Evolutionary conservation across 2,797 vertebrate genomes (phyloP).

Genomic region (Diceros bicornis): DNA sequence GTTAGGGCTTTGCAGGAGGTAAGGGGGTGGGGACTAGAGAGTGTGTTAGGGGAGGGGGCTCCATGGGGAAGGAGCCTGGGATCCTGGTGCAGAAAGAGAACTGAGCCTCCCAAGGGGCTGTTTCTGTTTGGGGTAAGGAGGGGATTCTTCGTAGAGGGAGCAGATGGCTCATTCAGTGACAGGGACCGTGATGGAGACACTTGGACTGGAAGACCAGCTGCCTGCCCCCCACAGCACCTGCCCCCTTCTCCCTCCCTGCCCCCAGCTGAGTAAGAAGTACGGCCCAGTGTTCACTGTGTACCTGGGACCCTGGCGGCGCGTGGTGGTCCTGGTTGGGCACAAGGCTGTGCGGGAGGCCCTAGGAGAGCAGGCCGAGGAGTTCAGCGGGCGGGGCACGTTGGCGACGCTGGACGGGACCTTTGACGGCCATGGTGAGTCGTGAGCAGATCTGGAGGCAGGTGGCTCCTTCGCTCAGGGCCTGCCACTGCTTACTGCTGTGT

Average conservation of each 20-base stretch:
- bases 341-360: slow-evolving; percentile 90
- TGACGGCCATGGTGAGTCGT: slow-evolving; percentile 80
- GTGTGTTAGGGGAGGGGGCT: background rate
- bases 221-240: rapidly evolving
- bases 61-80: too few species aligned
- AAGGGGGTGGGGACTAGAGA: background rate
- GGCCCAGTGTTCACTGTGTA: slow-evolving; percentile 91
- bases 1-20: background rate
- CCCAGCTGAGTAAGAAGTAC: slow-evolving; percentile 89
- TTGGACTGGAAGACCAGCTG: background rate
- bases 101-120: background rate
- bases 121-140: background rate
- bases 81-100: background rate
- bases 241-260: background rate
- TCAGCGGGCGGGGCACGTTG: slow-evolving; percentile 86
- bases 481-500: background rate
- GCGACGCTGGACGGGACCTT: slow-evolving; percentile 80
- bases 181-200: background rate
- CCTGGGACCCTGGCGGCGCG: slow-evolving; percentile 87
- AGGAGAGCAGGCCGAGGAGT: slow-evolving; percentile 90
- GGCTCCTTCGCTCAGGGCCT: background rate
- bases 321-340: slow-evolving; percentile 89
- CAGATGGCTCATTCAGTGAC: background rate
- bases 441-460: background rate
- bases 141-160: background rate